Evolutionary conservation across 2,113 vertebrate genomes (phyloP).

Genomic region (Anarrhichthys ocellatus): DNA sequence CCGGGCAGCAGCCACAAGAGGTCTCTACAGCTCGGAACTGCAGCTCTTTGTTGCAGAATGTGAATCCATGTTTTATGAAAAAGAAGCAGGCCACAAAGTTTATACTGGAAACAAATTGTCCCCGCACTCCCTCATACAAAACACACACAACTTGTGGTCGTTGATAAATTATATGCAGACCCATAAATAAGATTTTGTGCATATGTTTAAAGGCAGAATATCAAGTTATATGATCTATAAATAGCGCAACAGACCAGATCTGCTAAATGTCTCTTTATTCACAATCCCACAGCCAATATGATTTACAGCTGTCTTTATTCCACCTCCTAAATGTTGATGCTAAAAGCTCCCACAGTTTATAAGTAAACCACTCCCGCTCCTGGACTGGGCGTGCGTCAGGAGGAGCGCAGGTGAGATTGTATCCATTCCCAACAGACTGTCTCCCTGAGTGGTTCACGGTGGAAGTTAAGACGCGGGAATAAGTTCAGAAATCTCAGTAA

Average conservation of each 20-base stretch:
- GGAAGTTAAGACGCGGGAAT: slow-evolving; percentile 17
- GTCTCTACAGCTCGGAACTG: not conserved
- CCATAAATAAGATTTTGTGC: not conserved
- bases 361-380: slow-evolving; percentile 72
- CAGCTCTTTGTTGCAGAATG: not conserved
- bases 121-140: not conserved
- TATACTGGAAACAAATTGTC: not conserved
- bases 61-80: not conserved
- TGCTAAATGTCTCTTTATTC: not conserved
- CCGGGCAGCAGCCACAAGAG: not conserved
- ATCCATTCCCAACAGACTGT: slow-evolving; percentile 44
- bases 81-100: not conserved
- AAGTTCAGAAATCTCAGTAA: not conserved
- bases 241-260: not conserved
- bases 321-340: slow-evolving; percentile 17
- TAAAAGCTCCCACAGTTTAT: not conserved
- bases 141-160: not conserved
- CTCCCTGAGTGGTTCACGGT: slow-evolving; percentile 30
- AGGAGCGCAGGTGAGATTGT: slow-evolving; percentile 75
- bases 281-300: not conserved
- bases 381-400: slow-evolving; percentile 71
- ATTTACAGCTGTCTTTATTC: not conserved
- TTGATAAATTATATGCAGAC: not conserved
- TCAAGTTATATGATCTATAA: not conserved
- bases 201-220: not conserved